phyloP scores from a whole-genome alignment of 2,888 invertebrate genomes.

The Eumacrocentrus americanus region DNA sequence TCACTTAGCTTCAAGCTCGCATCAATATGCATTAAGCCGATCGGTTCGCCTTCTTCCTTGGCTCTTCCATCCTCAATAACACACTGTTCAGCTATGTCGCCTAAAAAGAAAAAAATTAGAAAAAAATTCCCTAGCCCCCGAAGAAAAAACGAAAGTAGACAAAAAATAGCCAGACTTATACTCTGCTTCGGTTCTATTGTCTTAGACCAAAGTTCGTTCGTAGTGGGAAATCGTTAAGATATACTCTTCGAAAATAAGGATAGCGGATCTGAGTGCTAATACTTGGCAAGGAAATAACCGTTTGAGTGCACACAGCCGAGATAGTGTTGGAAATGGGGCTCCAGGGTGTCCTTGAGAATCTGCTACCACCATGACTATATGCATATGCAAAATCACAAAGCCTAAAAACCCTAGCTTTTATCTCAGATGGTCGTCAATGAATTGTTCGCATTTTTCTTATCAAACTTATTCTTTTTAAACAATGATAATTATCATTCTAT shows the following conservation, averaged over 20 bases:
- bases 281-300: conserved; percentile 58
- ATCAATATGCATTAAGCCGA: conserved; percentile 62
- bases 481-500: too few species aligned
- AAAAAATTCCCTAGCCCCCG: too few species aligned
- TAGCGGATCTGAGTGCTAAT: conserved; percentile 54
- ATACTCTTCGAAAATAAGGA: conserved; percentile 56
- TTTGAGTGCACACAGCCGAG: conserved; percentile 55
- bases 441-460: too few species aligned
- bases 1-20: conserved; percentile 58
- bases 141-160: too few species aligned
- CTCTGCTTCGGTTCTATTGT: too few species aligned
- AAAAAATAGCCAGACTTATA: too few species aligned
- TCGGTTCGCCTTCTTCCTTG: conserved; percentile 58
- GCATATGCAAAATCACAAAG: conserved; percentile 27
- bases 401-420: conserved; percentile 5
- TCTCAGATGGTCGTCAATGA: too few species aligned
- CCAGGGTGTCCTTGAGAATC: conserved; percentile 57
- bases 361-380: conserved; percentile 38
- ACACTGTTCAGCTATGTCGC: not conserved
- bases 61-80: conserved; percentile 39
- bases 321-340: conserved; percentile 53
- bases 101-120: conserved; percentile 29
- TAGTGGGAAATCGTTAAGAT: conserved; percentile 48
- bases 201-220: conserved; percentile 12
- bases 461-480: too few species aligned